Evolutionary conservation across 2,888 invertebrate genomes (phyloP).

Genomic region (Alitta virens): DNA sequence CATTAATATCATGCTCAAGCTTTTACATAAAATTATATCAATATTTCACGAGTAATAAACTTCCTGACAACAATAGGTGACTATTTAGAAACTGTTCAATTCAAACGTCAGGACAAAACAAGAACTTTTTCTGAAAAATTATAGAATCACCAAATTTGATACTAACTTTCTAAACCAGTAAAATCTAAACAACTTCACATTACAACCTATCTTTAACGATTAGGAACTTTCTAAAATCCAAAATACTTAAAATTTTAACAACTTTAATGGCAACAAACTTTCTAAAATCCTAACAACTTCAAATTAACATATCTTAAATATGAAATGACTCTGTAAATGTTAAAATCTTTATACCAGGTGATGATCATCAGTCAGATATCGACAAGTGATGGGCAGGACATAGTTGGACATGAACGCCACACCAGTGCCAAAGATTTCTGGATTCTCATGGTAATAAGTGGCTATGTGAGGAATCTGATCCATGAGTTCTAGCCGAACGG

Average conservation of each 20-base stretch:
- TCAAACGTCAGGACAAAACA: too few relatives aligned
- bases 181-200: neutral
- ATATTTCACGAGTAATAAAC: too few relatives aligned
- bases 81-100: too few relatives aligned
- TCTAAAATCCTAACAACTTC: too few relatives aligned
- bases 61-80: too few relatives aligned
- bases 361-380: constrained; percentile 65
- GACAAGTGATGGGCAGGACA: constrained; percentile 66
- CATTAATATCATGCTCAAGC: neutral
- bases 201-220: neutral
- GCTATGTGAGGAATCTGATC: constrained; percentile 70
- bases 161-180: neutral
- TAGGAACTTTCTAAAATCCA: neutral
- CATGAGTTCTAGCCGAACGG: constrained; percentile 66
- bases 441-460: constrained; percentile 62
- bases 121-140: too few relatives aligned
- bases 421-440: constrained; percentile 24
- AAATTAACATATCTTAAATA: too few relatives aligned
- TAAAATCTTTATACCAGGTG: constrained; percentile 61
- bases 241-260: neutral
- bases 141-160: too few relatives aligned
- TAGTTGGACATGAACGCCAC: constrained; percentile 63
- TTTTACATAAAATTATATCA: too few relatives aligned
- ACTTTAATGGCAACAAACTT: too few relatives aligned
- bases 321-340: too few relatives aligned